Evolutionary conservation across 1,140 invertebrate genomes (phyloP).

Genomic region (Zaprionus inermis): DNA sequence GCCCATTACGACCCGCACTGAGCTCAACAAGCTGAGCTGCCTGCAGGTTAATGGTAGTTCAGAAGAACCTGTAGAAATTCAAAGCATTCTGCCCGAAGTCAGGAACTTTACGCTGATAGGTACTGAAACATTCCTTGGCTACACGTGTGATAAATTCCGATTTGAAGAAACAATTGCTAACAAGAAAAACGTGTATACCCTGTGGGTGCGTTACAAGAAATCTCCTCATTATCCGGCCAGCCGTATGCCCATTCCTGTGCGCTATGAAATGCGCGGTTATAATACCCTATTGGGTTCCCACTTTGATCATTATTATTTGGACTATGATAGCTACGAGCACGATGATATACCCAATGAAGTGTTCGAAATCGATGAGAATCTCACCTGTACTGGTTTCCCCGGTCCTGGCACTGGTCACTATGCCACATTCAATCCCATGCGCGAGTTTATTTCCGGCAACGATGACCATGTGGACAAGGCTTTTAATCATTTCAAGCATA

Average conservation of each 20-base stretch:
- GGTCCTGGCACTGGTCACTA: slow-evolving; percentile 92
- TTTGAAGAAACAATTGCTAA: slow-evolving; percentile 88
- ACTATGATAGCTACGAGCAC: slow-evolving; percentile 90
- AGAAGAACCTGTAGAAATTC: slow-evolving; percentile 87
- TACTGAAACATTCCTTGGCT: slow-evolving; percentile 88
- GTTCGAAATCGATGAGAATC: slow-evolving; percentile 88
- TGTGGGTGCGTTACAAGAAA: slow-evolving; percentile 91
- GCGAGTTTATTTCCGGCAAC: slow-evolving; percentile 91
- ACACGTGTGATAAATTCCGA: slow-evolving; percentile 90
- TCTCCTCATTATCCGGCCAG: slow-evolving; percentile 81
- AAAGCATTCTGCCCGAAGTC: slow-evolving; percentile 93
- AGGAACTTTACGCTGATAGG: slow-evolving; percentile 89
- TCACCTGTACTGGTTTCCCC: slow-evolving; percentile 92
- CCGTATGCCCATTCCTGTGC: slow-evolving; percentile 87
- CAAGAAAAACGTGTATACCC: slow-evolving; percentile 94
- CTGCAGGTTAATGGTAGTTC: slow-evolving; percentile 93
- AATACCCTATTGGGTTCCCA: slow-evolving; percentile 96
- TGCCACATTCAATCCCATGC: slow-evolving; percentile 96
- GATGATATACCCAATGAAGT: slow-evolving; percentile 88
- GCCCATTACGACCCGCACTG: slow-evolving; percentile 91
- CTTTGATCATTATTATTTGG: slow-evolving; percentile 97
- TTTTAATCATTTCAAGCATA: slow-evolving; percentile 91
- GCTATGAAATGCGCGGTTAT: slow-evolving; percentile 97
- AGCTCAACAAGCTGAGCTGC: slow-evolving; percentile 90
- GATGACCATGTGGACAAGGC: slow-evolving; percentile 90